Evolutionary conservation across 53 echinoderm and acorn worm genomes (phyloP).

Genomic region (Temnopleurus reevesii): DNA sequence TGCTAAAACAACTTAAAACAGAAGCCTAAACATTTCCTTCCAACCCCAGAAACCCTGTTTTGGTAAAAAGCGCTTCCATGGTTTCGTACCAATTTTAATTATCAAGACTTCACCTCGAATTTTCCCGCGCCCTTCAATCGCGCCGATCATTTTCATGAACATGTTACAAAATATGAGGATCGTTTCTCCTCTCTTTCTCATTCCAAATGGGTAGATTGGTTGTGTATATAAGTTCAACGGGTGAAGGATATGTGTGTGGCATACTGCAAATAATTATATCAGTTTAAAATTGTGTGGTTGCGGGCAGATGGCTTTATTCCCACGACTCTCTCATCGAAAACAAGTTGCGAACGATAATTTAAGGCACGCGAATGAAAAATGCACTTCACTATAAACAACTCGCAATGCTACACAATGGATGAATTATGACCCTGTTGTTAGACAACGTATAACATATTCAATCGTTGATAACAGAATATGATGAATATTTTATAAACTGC

Average conservation of each 20-base stretch:
- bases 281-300: slow-evolving; percentile 42
- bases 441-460: neutral
- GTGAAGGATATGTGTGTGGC: slow-evolving; percentile 26
- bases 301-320: slow-evolving; percentile 45
- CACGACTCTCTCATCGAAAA: slow-evolving; percentile 45
- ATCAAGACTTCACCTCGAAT: slow-evolving; percentile 15
- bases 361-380: slow-evolving; percentile 41
- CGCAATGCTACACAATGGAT: neutral
- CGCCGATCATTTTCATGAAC: neutral
- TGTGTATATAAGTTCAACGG: slow-evolving; percentile 24
- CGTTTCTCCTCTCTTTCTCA: neutral
- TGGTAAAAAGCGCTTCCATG: slow-evolving; percentile 10
- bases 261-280: slow-evolving; percentile 51
- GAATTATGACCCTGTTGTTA: neutral
- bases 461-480: neutral
- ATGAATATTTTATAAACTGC: slow-evolving; percentile 22
- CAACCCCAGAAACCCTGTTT: neutral
- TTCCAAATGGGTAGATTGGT: neutral
- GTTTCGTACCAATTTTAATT: slow-evolving; percentile 48
- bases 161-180: neutral
- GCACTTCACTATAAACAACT: neutral
- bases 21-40: too few species aligned
- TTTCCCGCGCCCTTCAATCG: slow-evolving; percentile 41
- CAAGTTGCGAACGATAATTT: slow-evolving; percentile 34
- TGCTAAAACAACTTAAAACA: neutral